A percentile compares a stretch with the other conserved stretches of the same genome.
These are phyloP conservation scores for Incurvaria masculella DNA, from an alignment of 2,888 invertebrate genomes.

Conservation along the genomic window DNA sequence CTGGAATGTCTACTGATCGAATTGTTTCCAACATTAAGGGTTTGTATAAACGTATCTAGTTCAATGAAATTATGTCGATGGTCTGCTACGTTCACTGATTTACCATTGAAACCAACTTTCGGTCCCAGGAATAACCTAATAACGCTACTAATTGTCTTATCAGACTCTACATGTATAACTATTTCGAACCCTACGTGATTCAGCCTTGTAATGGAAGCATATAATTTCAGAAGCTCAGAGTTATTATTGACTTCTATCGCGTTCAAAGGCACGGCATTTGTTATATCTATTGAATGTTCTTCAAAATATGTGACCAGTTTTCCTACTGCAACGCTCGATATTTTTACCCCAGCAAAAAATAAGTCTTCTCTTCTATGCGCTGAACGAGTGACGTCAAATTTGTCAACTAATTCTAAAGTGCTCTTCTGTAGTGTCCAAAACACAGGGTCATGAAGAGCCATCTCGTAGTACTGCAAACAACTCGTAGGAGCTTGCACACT, in stretches of 20 bases:
- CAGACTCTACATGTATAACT: not conserved
- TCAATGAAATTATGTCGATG: not conserved
- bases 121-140: constrained; percentile 3
- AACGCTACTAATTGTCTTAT: not conserved
- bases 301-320: constrained; percentile 2
- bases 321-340: not conserved
- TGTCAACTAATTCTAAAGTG: not conserved
- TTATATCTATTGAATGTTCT: not conserved
- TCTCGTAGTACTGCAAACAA: constrained; percentile 2
- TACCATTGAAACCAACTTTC: not conserved
- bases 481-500: not conserved
- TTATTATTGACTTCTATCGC: not conserved
- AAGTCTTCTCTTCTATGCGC: constrained; percentile 2
- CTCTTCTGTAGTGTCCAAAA: constrained; percentile 4
- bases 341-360: constrained; percentile 4
- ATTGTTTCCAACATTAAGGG: constrained; percentile 3
- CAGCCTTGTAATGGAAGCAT: not conserved
- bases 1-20: not conserved
- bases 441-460: constrained; percentile 2
- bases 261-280: not conserved
- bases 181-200: constrained; percentile 2
- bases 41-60: constrained; percentile 1
- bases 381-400: not conserved
- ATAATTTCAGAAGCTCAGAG: not conserved
- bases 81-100: not conserved